Conservation (phyloP, 2,888 invertebrate genomes). For the Nomada fabriciana region DNA sequence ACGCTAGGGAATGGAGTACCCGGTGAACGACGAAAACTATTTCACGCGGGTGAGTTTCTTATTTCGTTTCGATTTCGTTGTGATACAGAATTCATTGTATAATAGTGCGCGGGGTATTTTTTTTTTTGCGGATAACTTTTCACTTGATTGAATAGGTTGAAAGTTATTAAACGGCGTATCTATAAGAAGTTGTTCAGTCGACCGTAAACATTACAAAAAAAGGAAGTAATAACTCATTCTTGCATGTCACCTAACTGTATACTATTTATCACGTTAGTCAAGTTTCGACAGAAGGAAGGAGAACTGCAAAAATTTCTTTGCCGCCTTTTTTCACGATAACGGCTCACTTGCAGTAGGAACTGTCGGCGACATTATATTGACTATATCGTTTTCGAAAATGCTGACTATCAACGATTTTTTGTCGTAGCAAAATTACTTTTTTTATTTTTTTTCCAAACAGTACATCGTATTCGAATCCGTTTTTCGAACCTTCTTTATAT, state of each 20-base stretch:
- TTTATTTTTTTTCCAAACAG: background rate
- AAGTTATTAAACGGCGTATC: background rate
- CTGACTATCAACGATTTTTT: background rate
- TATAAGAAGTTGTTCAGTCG: slow-evolving; percentile 12
- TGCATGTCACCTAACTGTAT: background rate
- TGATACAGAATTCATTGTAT: background rate
- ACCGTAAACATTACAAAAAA: slow-evolving; percentile 9
- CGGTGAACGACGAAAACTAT: slow-evolving; percentile 42
- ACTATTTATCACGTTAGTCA: background rate
- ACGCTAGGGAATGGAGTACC: slow-evolving; percentile 46
- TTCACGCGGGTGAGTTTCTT: slow-evolving; percentile 59
- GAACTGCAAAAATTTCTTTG: background rate
- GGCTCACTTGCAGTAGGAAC: background rate
- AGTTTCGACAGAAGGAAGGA: background rate
- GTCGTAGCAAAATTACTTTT: background rate
- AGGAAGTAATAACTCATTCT: background rate
- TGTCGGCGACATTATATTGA: background rate
- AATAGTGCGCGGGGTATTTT: background rate
- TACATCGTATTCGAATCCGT: background rate
- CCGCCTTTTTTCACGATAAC: background rate
- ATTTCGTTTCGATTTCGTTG: background rate
- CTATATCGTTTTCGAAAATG: background rate
- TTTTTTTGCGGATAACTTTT: slow-evolving; percentile 1
- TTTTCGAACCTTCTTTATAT: no score
- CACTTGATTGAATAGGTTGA: background rate